Evolutionary conservation across 2,113 vertebrate species (phyloP).

Genomic region (Alexandromys fortis): DNA sequence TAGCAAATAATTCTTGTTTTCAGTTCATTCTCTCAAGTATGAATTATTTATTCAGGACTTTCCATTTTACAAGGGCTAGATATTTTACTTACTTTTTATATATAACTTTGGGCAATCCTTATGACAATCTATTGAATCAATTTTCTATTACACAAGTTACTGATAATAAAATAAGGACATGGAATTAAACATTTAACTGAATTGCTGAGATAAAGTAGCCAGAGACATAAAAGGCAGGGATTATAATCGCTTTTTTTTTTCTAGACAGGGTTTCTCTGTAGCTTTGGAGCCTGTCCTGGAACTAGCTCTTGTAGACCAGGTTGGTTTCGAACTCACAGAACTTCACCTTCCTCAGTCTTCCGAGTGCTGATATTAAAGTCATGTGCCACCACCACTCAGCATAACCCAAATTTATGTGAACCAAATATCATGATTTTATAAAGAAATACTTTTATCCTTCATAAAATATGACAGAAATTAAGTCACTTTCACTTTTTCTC

Average conservation of each 20-base stretch:
- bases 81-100: slow-evolving; percentile 2
- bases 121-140: neutral
- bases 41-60: neutral
- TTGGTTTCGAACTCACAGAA: no score
- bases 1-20: neutral
- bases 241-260: neutral
- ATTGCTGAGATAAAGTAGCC: neutral
- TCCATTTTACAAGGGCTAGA: neutral
- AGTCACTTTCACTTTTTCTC: neutral
- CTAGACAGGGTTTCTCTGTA: no score
- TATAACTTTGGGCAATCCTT: neutral
- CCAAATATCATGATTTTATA: neutral
- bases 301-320: no score
- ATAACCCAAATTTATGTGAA: neutral
- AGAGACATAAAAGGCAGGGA: neutral
- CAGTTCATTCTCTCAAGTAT: neutral
- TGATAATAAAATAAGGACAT: neutral
- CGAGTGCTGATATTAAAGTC: no score
- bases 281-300: no score
- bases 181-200: slow-evolving; percentile 19
- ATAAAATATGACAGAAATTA: neutral
- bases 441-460: neutral
- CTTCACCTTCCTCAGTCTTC: no score
- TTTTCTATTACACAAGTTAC: neutral
- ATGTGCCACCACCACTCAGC: no score